These are phyloP conservation scores for Sphaeramia orbicularis DNA, from an alignment of 2,797 vertebrate genomes.

Conservation along the genomic window DNA sequence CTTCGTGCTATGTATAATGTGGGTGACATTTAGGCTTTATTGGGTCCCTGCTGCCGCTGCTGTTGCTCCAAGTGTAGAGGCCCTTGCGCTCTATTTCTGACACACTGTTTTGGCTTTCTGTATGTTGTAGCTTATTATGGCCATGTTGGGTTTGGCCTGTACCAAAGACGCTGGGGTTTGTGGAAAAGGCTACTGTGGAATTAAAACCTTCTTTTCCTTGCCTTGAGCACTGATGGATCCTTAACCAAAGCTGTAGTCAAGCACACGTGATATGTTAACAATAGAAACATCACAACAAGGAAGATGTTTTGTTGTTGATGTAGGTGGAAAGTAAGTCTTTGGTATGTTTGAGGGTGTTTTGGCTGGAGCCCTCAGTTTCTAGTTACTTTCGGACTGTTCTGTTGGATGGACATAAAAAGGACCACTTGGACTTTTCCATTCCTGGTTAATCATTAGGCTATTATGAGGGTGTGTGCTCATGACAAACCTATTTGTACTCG, in stretches of 20 bases:
- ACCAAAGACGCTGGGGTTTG: constrained; percentile 45
- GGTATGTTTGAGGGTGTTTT: constrained; percentile 33
- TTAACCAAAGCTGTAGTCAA: constrained; percentile 36
- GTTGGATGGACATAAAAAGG: constrained; percentile 2
- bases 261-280: constrained; percentile 36
- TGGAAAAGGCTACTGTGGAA: constrained; percentile 55
- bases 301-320: constrained; percentile 9
- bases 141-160: constrained; percentile 53
- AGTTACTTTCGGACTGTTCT: constrained; percentile 8
- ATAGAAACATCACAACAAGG: constrained; percentile 11
- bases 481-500: constrained; percentile 33
- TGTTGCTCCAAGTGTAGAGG: constrained; percentile 40
- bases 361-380: neutral
- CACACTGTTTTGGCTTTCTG: constrained; percentile 55
- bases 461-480: constrained; percentile 11
- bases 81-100: constrained; percentile 66
- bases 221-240: constrained; percentile 18
- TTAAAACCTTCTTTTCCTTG: constrained; percentile 35
- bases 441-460: constrained; percentile 39
- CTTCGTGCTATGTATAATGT: constrained; percentile 56
- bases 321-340: constrained; percentile 2
- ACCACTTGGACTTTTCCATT: constrained; percentile 3
- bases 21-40: constrained; percentile 71
- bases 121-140: constrained; percentile 65
- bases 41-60: constrained; percentile 52